Base-by-base conservation (phyloP, 1,140 invertebrate species). In the Leptinotarsa lineolata region DNA sequence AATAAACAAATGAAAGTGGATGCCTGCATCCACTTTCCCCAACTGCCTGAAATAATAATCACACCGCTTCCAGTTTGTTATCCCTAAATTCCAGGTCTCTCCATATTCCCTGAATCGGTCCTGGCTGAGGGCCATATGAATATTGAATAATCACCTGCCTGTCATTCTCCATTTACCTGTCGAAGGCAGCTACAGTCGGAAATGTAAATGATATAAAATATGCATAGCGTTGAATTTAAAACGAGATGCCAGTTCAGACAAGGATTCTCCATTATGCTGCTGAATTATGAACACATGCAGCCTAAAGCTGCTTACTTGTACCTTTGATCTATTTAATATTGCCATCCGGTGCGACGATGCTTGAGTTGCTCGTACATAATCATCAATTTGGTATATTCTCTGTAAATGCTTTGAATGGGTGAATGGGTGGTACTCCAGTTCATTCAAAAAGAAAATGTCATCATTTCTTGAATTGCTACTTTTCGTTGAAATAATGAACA, bases 181-280 rank as follows among this genome's bases (percentile, higher is more conserved):
- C 66, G 66, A 68, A 68, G 66, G 66, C 39, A 68, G 66, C 30
- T 68, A 68, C 66, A 68, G 21, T 68, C 22, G 66, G 66, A 46
- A 68, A 68, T 68, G 66, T 68, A 68, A 68, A 68, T 68, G 66
- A 68, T 46, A 68, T 68, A 68, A 68, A 68, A 68, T 68, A 68
- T 68, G 30, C 45, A 68, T n/a, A n/a, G 45, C 45, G 66, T 21
- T 45, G 66, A 68, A 68, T 68, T 46, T 48, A 18, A 20, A 68
- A 68, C 66, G 45, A 45, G 66, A 24, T 68, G 66, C 45, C 66
- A 45, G 39, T 46, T 46, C 66, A 68, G 66, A 68, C 66, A 68
- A 68, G 66, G 66, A 68, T 18, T 68, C 66, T 68, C 66, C 66
- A 68, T 68, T 68, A 68, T 46, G 66, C 66, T 46, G 45, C 45